Evolutionary conservation across 2,888 invertebrate species (phyloP).

Genomic region (Polylopha cassiicola): DNA sequence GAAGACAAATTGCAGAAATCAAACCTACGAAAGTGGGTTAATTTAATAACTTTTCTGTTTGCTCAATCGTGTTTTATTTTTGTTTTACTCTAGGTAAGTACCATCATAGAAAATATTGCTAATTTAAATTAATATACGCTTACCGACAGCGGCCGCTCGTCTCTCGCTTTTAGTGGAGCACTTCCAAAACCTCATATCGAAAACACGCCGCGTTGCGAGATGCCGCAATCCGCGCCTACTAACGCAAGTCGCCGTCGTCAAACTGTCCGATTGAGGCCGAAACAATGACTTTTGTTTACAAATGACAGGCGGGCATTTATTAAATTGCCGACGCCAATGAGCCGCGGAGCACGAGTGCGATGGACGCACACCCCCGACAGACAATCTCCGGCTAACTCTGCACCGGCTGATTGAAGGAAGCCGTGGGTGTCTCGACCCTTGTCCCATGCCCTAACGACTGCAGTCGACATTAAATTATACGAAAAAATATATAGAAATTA

Average conservation of each 20-base stretch:
- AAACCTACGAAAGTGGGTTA: conserved; percentile 34
- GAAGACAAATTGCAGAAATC: conserved; percentile 41
- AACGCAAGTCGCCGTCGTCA: conserved; percentile 58
- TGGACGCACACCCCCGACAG: conserved; percentile 53
- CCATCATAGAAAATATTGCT: not conserved
- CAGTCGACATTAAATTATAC: too few relatives aligned
- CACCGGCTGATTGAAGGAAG: conserved; percentile 46
- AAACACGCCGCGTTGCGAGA: conserved; percentile 37
- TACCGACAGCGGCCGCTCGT: conserved; percentile 47
- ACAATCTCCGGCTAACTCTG: conserved; percentile 44
- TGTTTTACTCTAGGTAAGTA: conserved; percentile 9
- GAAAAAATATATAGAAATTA: too few relatives aligned
- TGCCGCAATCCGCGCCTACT: conserved; percentile 53
- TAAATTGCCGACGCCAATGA: conserved; percentile 63
- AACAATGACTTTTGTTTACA: conserved; percentile 77
- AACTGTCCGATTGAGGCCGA: conserved; percentile 63
- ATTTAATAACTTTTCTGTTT: conserved; percentile 31
- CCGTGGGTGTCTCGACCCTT: conserved; percentile 61
- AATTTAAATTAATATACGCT: conserved; percentile 27
- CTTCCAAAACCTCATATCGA: conserved; percentile 70
- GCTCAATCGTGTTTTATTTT: conserved; percentile 10
- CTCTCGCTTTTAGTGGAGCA: conserved; percentile 55
- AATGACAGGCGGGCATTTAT: conserved; percentile 60
- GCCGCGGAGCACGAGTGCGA: conserved; percentile 54
- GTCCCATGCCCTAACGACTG: conserved; percentile 27